Base-by-base conservation (phyloP, 1,140 invertebrate species). In the Leucophenga varia region DNA sequence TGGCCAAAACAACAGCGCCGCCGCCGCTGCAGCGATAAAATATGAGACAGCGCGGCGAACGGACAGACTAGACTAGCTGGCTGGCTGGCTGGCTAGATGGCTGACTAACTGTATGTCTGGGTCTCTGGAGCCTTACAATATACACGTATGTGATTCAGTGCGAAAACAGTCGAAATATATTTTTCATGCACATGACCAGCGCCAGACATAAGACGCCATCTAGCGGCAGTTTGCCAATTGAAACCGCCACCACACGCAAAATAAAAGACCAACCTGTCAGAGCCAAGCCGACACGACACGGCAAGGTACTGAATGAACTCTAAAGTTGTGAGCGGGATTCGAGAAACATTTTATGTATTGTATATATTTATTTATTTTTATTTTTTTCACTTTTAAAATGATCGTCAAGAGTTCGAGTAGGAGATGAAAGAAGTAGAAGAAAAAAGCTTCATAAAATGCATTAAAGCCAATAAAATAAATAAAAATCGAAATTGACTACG, bases 11-110 rank as follows among this genome's bases (percentile, higher is more conserved):
- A n/a, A n/a, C n/a, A 17, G 12, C 13, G 28, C 13, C 41, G 43
- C 50, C 38, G 43, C 43, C 39, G 56, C 54, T 47, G 49, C 56
- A 59, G 59, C 57, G 63, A 67, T 67, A 67, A 67, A 67, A 67
- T 67, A 67, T 67, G 63, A 67, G 63, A 67, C 63, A 68, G 50
- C 67, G 63, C 59, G 63, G 64, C 63, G 68, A 64, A 67, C 63
- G 68, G 63, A 53, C 63, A 54, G 50, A 61, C n/a, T 59, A 54
- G 50, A 43, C 52, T n/a, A 41, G 53, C 22, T 37, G 8, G 35
- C 6, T 18, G 35, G 35, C 18, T 35, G 10, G 22, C 5, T 19
- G 9, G 44, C 9, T 39, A n/a, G 13, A n/a, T 44, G 8, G 8
- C 16, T 7, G 8, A 17, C 6, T 18, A 17, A 17, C 18, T 35